These are phyloP conservation scores for Hepsetus odoe DNA, from an alignment of 2,113 vertebrate genomes.

Conservation along the genomic window DNA sequence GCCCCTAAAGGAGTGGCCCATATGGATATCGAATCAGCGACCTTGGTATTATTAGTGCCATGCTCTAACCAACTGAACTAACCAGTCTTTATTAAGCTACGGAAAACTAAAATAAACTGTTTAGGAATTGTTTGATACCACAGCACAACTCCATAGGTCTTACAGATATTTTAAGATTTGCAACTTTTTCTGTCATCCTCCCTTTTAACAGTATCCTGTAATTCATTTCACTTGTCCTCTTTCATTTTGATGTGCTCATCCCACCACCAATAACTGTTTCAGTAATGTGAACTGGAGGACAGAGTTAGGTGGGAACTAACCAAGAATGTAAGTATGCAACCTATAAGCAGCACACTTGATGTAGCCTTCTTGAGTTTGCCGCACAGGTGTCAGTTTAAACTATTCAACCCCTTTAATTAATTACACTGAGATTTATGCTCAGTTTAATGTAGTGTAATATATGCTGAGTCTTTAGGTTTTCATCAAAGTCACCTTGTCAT, in stretches of 20 bases:
- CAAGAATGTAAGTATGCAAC: too few species aligned
- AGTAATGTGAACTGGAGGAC: not conserved
- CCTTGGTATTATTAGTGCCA: too few species aligned
- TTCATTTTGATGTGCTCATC: not conserved
- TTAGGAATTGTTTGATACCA: too few species aligned
- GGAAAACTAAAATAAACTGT: too few species aligned
- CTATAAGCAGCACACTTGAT: not conserved
- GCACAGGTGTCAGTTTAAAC: too few species aligned
- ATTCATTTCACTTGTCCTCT: not conserved
- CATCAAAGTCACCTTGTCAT: slow-evolving; percentile 73
- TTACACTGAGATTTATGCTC: not conserved
- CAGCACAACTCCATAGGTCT: too few species aligned
- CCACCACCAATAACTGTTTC: not conserved
- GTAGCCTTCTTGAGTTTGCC: not conserved
- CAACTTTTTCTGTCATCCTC: not conserved
- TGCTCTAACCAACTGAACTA: too few species aligned
- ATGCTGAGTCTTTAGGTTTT: not conserved
- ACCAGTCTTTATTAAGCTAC: too few species aligned
- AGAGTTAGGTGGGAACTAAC: not conserved
- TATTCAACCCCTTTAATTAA: slow-evolving; percentile 1
- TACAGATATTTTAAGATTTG: not conserved
- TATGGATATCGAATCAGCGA: too few species aligned
- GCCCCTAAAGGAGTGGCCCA: too few species aligned
- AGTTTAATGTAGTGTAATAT: slow-evolving; percentile 15
- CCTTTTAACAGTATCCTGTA: not conserved